A percentile compares a stretch with the other conserved stretches of the same genome.
Evolutionary conservation across 2,113 vertebrate genomes (phyloP).

Genomic region (Sinocyclocheilus grahami): DNA sequence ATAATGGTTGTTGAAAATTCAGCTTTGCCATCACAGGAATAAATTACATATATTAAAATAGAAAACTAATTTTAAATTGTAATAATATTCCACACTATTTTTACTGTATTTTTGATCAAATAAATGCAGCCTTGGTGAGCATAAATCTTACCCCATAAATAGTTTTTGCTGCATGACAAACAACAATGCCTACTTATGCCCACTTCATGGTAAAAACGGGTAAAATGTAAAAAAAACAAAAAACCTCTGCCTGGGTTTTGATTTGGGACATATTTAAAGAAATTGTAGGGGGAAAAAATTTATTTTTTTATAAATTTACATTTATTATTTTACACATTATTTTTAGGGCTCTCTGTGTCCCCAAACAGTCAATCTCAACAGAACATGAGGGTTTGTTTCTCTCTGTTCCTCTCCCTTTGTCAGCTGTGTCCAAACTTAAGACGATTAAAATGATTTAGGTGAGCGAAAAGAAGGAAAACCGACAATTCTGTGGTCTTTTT

Average conservation of each 20-base stretch:
- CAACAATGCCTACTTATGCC: not conserved
- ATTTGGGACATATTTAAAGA: not conserved
- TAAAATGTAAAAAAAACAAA: not conserved
- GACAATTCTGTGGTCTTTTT: slow-evolving; percentile 51
- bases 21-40: not conserved
- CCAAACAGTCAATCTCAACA: slow-evolving; percentile 22
- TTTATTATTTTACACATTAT: not conserved
- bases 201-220: not conserved
- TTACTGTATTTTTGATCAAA: not conserved
- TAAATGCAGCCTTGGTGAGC: not conserved
- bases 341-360: not conserved
- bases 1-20: not conserved
- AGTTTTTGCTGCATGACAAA: not conserved
- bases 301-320: not conserved
- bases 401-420: slow-evolving; percentile 4
- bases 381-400: slow-evolving; percentile 1
- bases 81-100: not conserved
- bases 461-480: slow-evolving; percentile 34
- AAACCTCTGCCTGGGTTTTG: not conserved
- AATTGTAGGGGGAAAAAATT: not conserved
- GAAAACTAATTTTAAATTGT: not conserved
- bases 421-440: slow-evolving; percentile 33
- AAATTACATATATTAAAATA: not conserved
- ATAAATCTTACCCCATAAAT: too few species aligned
- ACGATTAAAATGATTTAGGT: slow-evolving; percentile 44